Percentiles rank a stretch among this genome's conserved stretches.
These are phyloP conservation scores for Tetrapedia diversipes DNA, from an alignment of 2,888 invertebrate species.

Conservation along the genomic window DNA sequence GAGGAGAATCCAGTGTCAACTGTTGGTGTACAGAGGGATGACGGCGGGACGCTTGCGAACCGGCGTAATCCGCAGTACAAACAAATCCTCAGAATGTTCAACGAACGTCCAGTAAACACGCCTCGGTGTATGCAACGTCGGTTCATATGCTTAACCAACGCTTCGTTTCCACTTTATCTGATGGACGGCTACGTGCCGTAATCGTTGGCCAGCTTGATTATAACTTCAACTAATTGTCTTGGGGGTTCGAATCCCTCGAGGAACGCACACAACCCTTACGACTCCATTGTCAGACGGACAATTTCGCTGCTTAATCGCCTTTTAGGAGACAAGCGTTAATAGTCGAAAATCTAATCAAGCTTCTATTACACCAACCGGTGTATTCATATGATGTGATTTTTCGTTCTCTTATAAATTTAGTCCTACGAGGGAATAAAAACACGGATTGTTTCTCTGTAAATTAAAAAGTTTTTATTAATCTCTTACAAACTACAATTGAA, in stretches of 20 bases:
- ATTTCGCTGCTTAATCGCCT: conserved; percentile 33
- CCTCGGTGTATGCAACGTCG: conserved; percentile 34
- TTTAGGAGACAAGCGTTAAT: background rate
- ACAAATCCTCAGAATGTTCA: conserved; percentile 71
- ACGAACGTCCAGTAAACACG: conserved; percentile 65
- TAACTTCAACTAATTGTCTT: conserved; percentile 63
- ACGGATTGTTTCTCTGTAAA: too few species aligned
- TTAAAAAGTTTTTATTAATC: too few species aligned
- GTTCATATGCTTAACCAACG: conserved; percentile 39
- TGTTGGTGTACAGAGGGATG: conserved; percentile 49
- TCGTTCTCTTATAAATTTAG: too few species aligned
- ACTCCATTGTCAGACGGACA: background rate
- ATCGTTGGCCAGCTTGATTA: conserved; percentile 63
- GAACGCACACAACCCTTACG: conserved; percentile 27
- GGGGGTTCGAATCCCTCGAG: conserved; percentile 36
- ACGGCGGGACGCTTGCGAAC: conserved; percentile 51
- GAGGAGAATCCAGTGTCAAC: conserved; percentile 57
- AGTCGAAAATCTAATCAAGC: too few species aligned
- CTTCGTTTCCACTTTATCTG: conserved; percentile 41
- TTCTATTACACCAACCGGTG: too few species aligned
- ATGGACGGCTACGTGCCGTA: conserved; percentile 40
- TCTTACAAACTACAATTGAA: too few species aligned
- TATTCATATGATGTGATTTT: too few species aligned
- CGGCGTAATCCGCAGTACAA: conserved; percentile 75
- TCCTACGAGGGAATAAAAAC: too few species aligned